These are phyloP conservation scores for Sebastes nivosus DNA, from an alignment of 2,797 vertebrate species.

Conservation along the genomic window DNA sequence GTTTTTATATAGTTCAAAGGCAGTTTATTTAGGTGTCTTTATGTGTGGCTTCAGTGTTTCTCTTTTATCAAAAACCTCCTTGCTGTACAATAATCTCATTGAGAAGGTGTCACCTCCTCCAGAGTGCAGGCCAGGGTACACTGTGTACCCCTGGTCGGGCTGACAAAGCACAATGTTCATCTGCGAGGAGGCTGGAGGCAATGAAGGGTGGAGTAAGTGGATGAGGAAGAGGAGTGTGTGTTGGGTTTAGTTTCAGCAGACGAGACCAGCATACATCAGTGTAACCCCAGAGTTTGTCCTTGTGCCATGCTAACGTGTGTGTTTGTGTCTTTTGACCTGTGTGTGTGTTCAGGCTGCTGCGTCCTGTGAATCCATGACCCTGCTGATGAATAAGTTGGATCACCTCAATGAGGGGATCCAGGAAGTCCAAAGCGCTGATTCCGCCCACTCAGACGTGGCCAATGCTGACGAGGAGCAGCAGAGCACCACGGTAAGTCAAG, in stretches of 20 bases:
- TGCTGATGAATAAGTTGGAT: constrained; percentile 84
- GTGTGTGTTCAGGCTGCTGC: constrained; percentile 69
- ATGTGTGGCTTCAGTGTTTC: not conserved
- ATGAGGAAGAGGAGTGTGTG: constrained; percentile 22
- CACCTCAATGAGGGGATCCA: constrained; percentile 80
- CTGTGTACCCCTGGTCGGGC: not conserved
- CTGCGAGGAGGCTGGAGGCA: constrained; percentile 13
- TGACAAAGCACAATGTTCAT: constrained; percentile 27
- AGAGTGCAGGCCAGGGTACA: not conserved
- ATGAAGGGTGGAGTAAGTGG: constrained; percentile 29
- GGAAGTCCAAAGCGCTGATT: constrained; percentile 70
- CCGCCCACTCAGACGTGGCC: constrained; percentile 64
- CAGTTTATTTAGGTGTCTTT: not conserved
- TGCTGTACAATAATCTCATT: constrained; percentile 36
- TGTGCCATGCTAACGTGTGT: constrained; percentile 12
- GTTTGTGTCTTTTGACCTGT: constrained; percentile 36
- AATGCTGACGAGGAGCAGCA: constrained; percentile 61
- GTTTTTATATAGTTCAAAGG: constrained; percentile 1
- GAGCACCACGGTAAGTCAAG: constrained; percentile 65
- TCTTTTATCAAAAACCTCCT: constrained; percentile 5
- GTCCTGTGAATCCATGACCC: constrained; percentile 79
- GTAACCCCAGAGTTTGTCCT: constrained; percentile 4
- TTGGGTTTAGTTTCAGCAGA: constrained; percentile 1
- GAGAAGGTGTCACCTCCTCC: constrained; percentile 44
- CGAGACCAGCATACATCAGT: not conserved